Conservation (phyloP, 1,140 invertebrate species). For the Phenacoccus solenopsis region DNA sequence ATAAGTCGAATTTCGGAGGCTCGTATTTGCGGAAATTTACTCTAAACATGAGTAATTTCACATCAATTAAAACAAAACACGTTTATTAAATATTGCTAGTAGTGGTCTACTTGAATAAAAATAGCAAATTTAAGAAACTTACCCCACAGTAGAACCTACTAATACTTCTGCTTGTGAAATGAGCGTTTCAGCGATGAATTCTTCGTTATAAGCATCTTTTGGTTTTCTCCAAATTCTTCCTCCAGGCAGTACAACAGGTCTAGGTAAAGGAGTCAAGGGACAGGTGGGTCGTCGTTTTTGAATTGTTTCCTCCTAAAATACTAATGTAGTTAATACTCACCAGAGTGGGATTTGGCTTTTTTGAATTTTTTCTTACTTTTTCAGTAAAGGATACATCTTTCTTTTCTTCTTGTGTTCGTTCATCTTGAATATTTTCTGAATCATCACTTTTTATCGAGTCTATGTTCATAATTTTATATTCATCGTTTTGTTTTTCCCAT, state of each 20-base stretch:
- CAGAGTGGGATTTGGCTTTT: no score
- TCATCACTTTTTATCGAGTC: no score
- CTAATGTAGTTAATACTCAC: no score
- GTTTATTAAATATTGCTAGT: neutral
- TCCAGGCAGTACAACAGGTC: slow-evolving; percentile 48
- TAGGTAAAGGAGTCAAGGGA: slow-evolving; percentile 38
- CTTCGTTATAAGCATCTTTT: slow-evolving; percentile 63
- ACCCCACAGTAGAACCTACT: slow-evolving; percentile 60
- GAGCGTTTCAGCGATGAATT: slow-evolving; percentile 59
- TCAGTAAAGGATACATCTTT: no score
- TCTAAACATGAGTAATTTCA: slow-evolving; percentile 21
- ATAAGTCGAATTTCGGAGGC: slow-evolving; percentile 29
- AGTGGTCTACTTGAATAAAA: neutral
- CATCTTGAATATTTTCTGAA: no score
- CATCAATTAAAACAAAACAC: slow-evolving; percentile 7
- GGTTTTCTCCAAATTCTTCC: slow-evolving; percentile 59
- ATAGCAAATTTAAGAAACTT: slow-evolving; percentile 25
- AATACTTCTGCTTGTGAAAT: slow-evolving; percentile 61
- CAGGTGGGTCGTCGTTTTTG: slow-evolving; percentile 36
- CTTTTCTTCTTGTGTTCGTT: no score
- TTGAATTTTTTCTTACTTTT: no score
- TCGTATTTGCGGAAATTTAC: slow-evolving; percentile 30
- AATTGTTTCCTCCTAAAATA: slow-evolving; percentile 18
- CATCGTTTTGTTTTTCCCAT: no score
- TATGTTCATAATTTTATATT: no score